Base-by-base conservation (phyloP, 2,888 invertebrate species). In the Ellobium chinense region DNA sequence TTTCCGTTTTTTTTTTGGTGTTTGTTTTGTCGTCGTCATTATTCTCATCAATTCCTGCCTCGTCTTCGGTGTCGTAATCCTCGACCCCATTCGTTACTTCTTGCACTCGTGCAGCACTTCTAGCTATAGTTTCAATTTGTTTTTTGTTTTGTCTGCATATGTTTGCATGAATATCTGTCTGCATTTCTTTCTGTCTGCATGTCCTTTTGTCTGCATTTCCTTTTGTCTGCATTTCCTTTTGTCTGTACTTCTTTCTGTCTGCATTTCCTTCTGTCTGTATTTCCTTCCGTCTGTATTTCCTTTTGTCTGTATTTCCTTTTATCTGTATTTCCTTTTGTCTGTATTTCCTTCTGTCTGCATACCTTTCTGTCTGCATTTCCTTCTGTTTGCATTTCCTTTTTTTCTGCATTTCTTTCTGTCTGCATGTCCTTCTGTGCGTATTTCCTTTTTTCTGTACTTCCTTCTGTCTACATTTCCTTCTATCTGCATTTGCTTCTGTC, bases 401-500 rank as follows among this genome's bases (percentile, higher is more conserved):
- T 46, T 7, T 46, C 46, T 46, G 46, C 18, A 7, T 46, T 7
- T 46, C 46, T 46, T 7, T 46, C 46, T 46, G 46, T 46, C 46
- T 46, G 46, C 18, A 7, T 70, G 70, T 70, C 37, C 46, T 27
- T 70, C n/a, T 70, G 70, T 70, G 46, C 5, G 70, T 70, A 29
- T 18, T 27, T 37, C 46, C 0, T n/a, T 0, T 54, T 9, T 27
- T 66, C 34, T 31, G 21, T 27, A 18, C 31, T 5, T 34, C 66
- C 29, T 7, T n/a, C n/a, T 73, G n/a, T 34, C 60, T 62, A 14
- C 21, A 12, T 46, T 7, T 18, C 46, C 18, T 7, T 46, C 46
- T 46, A 18, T 18, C 46, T 46, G 46, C 46, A 12, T 46, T 7
- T 7, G 18, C 18, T 7, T 18, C 46, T 46, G 46, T 18, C 46